Evolutionary conservation across 2,888 invertebrate genomes (phyloP), one percentile per base, ranked within the genome.

Genomic region (Glyphotaelius pellucidus): DNA sequence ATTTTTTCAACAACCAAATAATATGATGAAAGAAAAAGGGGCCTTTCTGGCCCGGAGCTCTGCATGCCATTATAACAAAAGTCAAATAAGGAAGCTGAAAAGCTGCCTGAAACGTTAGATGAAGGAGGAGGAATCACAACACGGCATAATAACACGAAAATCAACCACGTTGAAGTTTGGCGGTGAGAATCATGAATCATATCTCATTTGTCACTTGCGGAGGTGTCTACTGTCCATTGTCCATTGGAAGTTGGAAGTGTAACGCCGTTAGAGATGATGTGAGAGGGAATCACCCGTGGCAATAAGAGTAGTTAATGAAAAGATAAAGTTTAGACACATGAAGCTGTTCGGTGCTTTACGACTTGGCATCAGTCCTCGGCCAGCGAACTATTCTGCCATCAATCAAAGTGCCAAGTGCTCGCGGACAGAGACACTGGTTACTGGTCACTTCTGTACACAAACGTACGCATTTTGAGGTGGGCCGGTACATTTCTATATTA

Each of bases 341-440:
- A 67, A 25, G 67, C 67, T 67, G 67, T 25, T 67, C 67, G 67
- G 67, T 67, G 91, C 90, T 90, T 92, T 80, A 81, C 86, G 92
- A 93, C 91, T 93, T 92, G 93, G 93, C 91, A 93, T 15, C 81
- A 12, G 84, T 81, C 83, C 31, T 79, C 85, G 84, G 47, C 42
- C 90, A 67, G 89, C 35, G 38, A 84, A 79, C 83, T 89, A 80
- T 90, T 80, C 25, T 47, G 85, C 47, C 92, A 93, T 93, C 93
- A 92, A 93, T 93, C 93, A 93, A 67, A 47, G 80, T 90, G 93
- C 91, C 93, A 93, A 93, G 91, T 92, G 90, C 91, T 83, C 91
- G 85, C 52, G 52, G 87, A 80, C 38, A 32, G 81, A 19, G 81
- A 67, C 67, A 67, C 67, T 47, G 47, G 15, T 47, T 2, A 47